These are phyloP conservation scores for Oryzias javanicus DNA, from an alignment of 2,113 vertebrate genomes.

Conservation along the genomic window DNA sequence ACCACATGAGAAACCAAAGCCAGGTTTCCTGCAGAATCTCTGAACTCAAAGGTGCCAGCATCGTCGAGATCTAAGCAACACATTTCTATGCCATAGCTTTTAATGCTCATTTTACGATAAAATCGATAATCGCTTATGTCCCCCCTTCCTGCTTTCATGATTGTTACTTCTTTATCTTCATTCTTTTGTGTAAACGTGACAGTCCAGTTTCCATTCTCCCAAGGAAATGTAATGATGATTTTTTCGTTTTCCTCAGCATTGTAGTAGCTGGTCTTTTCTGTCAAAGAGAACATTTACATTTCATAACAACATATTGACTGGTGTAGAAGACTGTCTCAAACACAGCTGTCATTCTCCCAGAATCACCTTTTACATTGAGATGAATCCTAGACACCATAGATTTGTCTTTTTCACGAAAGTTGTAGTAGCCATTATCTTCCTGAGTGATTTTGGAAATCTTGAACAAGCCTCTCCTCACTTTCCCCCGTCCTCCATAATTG, in stretches of 20 bases:
- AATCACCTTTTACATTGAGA: constrained; percentile 42
- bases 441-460: constrained; percentile 1
- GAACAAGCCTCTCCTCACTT: fast-evolving
- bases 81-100: fast-evolving
- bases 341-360: background rate
- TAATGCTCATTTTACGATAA: fast-evolving
- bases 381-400: background rate
- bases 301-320: background rate
- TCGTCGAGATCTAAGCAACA: background rate
- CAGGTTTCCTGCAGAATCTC: constrained; percentile 28
- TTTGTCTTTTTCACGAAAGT: constrained; percentile 17
- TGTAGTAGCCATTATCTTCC: constrained; percentile 51
- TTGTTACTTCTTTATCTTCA: fast-evolving
- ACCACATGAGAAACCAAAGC: background rate
- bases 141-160: background rate
- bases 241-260: fast-evolving
- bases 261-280: background rate
- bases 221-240: background rate
- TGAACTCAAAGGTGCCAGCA: constrained; percentile 33
- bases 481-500: background rate
- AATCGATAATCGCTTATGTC: fast-evolving
- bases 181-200: background rate
- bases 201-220: fast-evolving
- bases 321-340: background rate
- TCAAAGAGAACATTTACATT: constrained; percentile 9